Base-by-base conservation (phyloP, 1,140 invertebrate species). In the Pachyrhynchus sulphureomaculatus region DNA sequence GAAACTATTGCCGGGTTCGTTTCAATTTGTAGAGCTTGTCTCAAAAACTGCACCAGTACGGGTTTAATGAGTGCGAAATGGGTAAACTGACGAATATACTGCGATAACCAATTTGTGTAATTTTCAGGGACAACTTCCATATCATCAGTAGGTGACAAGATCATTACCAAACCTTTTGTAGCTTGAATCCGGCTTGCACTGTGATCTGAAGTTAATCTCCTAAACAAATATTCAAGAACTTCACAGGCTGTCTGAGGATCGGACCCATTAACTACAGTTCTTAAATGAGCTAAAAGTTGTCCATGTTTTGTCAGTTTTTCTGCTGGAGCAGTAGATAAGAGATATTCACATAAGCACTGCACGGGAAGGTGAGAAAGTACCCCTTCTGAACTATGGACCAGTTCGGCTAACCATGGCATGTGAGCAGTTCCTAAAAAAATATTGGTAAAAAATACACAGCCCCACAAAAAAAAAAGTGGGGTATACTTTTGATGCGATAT, bases 371-470 rank as follows among this genome's bases (percentile, higher is more conserved):
- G 89, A 70, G 89, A 86, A 56, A 82, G 72, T n/a, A 91, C 90
- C 2, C 91, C 88, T 71, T 96, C 93, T 67, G 90, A 93, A 64
- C 90, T 93, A 65, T 95, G 90, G 10, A 99, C 92, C 24, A 99
- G 78, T 75, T 96, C 93, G 10, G 94, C 93, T 32, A 99, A 80
- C 95, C 95, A 98, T 3, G 95, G 93, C 93, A 98, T 96, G 17
- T 95, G 92, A 62, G 91, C 15, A 88, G 89, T 9, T 92, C 88
- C 62, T 56, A 49, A 47, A 60, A 47, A 21, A 32, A 12, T n/a
- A n/a, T n/a, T n/a, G n/a, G n/a, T n/a, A n/a, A n/a, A n/a, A n/a
- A n/a, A n/a, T n/a, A n/a, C n/a, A n/a, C n/a, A n/a, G n/a, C n/a
- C n/a, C n/a, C n/a, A n/a, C n/a, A n/a, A n/a, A n/a, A n/a, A n/a